These are phyloP conservation scores for Temnothorax rugatulus DNA, from an alignment of 2,888 invertebrate species.

Conservation along the genomic window DNA sequence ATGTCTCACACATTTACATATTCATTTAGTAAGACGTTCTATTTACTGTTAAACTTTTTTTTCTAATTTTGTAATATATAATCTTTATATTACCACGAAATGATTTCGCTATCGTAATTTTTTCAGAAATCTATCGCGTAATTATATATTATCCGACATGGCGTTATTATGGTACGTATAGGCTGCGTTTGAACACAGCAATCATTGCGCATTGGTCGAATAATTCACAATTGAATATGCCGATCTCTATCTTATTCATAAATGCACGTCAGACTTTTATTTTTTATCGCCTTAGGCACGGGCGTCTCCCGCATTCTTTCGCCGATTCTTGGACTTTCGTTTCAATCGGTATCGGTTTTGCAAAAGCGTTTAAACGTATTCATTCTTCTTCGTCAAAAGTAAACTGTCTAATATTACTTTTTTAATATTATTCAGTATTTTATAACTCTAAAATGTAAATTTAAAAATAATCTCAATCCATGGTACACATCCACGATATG, in stretches of 20 bases:
- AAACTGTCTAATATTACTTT: background rate
- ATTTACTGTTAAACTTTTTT: background rate
- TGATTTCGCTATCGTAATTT: background rate
- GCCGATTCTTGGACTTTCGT: constrained; percentile 38
- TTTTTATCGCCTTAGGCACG: constrained; percentile 28
- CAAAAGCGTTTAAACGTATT: constrained; percentile 63
- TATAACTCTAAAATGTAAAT: background rate
- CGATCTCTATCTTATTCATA: constrained; percentile 44
- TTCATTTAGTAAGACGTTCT: background rate
- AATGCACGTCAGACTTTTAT: constrained; percentile 32
- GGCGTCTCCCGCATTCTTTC: constrained; percentile 43
- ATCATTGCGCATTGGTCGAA: constrained; percentile 27
- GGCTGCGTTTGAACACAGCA: background rate
- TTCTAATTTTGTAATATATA: background rate
- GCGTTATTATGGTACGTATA: constrained; percentile 5
- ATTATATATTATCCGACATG: background rate
- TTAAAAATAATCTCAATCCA: background rate
- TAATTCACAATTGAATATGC: constrained; percentile 38
- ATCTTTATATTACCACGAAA: background rate
- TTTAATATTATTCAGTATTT: background rate
- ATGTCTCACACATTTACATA: background rate
- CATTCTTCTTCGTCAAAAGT: background rate
- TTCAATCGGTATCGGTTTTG: constrained; percentile 63
- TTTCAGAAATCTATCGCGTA: background rate
- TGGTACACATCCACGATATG: background rate